phyloP scores from a whole-genome alignment of 2,888 invertebrate species.

The Sepiola atlantica region DNA sequence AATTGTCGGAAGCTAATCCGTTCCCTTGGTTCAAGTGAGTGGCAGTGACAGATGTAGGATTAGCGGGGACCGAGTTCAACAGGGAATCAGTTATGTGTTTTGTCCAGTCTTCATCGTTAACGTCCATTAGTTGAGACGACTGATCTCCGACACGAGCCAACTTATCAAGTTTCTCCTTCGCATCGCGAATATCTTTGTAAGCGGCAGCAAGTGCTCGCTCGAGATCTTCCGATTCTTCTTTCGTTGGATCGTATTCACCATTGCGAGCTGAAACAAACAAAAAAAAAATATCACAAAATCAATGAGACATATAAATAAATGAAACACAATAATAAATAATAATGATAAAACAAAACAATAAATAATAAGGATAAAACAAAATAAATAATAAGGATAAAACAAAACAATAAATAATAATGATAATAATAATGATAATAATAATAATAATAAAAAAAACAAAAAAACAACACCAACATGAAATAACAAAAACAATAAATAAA shows the following conservation, averaged over 20 bases:
- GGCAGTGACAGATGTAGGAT: slow-evolving; percentile 40
- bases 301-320: neutral
- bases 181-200: slow-evolving; percentile 76
- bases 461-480: too few relatives aligned
- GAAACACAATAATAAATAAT: too few relatives aligned
- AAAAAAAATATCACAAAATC: neutral
- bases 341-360: too few relatives aligned
- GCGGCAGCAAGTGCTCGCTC: slow-evolving; percentile 88
- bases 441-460: too few relatives aligned
- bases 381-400: too few relatives aligned
- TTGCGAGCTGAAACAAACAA: slow-evolving; percentile 78
- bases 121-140: slow-evolving; percentile 53
- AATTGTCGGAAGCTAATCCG: slow-evolving; percentile 39
- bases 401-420: too few relatives aligned
- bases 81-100: slow-evolving; percentile 60
- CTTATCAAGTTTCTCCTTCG: slow-evolving; percentile 67
- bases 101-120: slow-evolving; percentile 61
- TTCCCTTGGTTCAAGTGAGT: slow-evolving; percentile 34
- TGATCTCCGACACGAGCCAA: slow-evolving; percentile 54
- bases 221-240: slow-evolving; percentile 90
- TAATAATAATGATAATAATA: too few relatives aligned
- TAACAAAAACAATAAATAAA: too few relatives aligned
- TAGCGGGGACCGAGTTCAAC: slow-evolving; percentile 40
- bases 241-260: slow-evolving; percentile 81
- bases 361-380: too few relatives aligned